A percentile compares a stretch with the other conserved stretches of the same genome.
Conservation (phyloP, 2,797 vertebrate species). For the Eurystomus glaucurus region DNA sequence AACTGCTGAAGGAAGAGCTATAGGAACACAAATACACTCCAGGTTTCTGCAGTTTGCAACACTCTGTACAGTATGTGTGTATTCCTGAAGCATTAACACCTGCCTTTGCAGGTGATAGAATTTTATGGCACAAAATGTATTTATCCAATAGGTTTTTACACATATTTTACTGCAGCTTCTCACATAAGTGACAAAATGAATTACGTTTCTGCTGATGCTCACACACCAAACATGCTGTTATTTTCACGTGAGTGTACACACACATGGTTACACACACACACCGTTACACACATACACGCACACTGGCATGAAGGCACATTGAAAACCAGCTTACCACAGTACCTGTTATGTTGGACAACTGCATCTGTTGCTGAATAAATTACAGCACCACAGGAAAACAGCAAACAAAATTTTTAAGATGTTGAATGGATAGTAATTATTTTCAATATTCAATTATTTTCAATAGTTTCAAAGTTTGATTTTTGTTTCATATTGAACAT, state of each 20-base stretch:
- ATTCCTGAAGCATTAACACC: slow-evolving; percentile 30
- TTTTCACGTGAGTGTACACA: neutral
- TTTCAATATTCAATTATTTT: neutral
- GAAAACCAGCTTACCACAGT: neutral
- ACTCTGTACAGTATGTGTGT: neutral
- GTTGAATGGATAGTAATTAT: neutral
- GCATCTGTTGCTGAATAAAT: neutral
- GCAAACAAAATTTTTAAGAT: neutral
- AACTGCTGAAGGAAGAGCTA: neutral
- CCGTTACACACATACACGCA: neutral
- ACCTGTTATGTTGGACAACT: neutral
- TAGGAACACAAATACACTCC: neutral
- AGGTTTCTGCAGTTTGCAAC: neutral
- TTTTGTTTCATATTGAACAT: neutral
- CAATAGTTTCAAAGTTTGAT: neutral
- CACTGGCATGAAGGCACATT: neutral
- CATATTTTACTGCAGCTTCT: slow-evolving; percentile 27
- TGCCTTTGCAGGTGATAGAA: slow-evolving; percentile 29
- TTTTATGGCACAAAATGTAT: slow-evolving; percentile 15
- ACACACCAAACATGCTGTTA: neutral
- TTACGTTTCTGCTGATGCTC: neutral
- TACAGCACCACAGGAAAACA: neutral
- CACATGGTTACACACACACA: neutral
- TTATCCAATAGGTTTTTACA: slow-evolving; percentile 19
- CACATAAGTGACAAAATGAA: neutral